Evolutionary conservation across 2,113 vertebrate species (phyloP).

Genomic region (Siniperca chuatsi): DNA sequence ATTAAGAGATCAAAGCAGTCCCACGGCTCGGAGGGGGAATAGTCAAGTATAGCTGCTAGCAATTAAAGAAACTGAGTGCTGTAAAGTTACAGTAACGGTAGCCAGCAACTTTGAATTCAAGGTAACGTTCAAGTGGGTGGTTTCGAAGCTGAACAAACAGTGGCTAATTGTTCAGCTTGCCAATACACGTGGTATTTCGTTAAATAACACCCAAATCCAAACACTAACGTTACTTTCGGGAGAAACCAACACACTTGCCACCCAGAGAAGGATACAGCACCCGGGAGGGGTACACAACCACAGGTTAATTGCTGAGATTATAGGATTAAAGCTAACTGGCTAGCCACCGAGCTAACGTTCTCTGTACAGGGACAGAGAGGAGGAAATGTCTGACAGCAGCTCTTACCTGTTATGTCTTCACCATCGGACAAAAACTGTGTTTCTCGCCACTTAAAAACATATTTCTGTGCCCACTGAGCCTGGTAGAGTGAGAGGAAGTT

Average conservation of each 20-base stretch:
- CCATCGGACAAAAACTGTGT: background rate
- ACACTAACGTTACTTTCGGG: background rate
- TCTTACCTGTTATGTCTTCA: constrained; percentile 71
- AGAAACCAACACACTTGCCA: background rate
- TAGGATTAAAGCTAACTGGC: constrained; percentile 73
- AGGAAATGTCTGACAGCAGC: constrained; percentile 49
- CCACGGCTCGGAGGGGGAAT: background rate
- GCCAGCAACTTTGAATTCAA: background rate
- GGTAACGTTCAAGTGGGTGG: background rate
- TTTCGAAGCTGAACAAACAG: no score
- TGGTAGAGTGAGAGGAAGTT: background rate
- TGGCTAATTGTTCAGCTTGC: background rate
- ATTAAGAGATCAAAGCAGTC: background rate
- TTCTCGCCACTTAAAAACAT: constrained; percentile 58
- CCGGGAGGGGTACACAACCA: background rate
- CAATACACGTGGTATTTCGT: constrained; percentile 8
- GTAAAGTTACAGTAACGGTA: no score
- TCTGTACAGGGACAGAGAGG: constrained; percentile 2
- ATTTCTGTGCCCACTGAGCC: constrained; percentile 18
- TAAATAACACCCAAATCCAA: background rate
- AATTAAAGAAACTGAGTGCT: no score
- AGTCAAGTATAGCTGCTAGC: background rate
- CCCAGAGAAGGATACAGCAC: background rate
- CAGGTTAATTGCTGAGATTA: constrained; percentile 73
- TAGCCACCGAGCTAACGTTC: constrained; percentile 59